Evolutionary conservation across 1,140 invertebrate species (phyloP).

Genomic region (Magallana ariakensis): DNA sequence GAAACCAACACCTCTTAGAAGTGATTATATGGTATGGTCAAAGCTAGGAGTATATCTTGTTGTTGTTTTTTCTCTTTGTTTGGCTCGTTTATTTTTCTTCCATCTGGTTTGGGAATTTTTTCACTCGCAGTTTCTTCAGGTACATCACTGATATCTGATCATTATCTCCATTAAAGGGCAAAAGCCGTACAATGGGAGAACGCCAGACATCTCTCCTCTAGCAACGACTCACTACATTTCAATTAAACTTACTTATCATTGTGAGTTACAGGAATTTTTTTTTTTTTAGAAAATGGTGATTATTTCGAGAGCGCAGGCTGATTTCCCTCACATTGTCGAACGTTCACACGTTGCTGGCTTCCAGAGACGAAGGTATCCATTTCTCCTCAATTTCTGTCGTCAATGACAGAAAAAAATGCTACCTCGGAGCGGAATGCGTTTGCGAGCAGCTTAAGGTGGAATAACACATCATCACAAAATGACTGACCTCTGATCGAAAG

Average conservation of each 20-base stretch:
- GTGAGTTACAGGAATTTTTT: neutral
- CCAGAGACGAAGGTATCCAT: neutral
- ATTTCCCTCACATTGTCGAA: neutral
- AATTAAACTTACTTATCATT: conserved; percentile 20
- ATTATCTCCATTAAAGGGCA: conserved; percentile 14
- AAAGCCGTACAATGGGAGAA: neutral
- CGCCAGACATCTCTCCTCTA: neutral
- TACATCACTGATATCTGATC: neutral
- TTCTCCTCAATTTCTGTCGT: neutral
- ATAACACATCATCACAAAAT: no score
- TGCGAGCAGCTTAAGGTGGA: no score
- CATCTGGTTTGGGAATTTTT: neutral
- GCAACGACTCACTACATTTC: neutral
- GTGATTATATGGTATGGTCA: no score
- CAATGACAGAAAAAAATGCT: no score
- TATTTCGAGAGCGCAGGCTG: neutral
- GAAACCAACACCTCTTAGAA: no score
- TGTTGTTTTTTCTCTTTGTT: no score
- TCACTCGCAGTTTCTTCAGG: neutral
- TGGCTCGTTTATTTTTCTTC: no score
- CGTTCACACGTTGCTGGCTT: neutral
- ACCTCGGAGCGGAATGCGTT: no score
- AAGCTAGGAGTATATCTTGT: no score
- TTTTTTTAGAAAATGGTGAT: neutral
- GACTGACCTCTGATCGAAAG: no score